phyloP scores from a whole-genome alignment of 1,140 invertebrate species.

The Bradynema listronoti region DNA sequence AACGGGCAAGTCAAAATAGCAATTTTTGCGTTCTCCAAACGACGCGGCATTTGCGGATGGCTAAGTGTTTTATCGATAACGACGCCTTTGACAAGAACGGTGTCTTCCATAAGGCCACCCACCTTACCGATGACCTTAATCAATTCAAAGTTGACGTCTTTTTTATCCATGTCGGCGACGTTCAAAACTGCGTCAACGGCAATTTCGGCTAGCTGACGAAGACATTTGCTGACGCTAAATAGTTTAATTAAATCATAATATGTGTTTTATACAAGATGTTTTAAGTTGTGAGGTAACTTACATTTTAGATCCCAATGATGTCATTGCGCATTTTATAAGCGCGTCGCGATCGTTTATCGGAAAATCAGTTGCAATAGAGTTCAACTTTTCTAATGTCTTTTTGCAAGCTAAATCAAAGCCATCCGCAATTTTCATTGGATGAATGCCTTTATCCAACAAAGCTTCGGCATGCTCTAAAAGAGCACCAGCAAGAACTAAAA shows the following conservation, averaged over 20 bases:
- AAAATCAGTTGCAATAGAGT: slow-evolving; percentile 80
- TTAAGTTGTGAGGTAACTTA: slow-evolving; percentile 58
- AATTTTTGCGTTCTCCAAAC: slow-evolving; percentile 45
- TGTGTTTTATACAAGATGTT: background rate
- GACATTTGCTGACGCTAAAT: slow-evolving; percentile 62
- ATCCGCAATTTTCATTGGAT: slow-evolving; percentile 96
- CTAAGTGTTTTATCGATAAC: slow-evolving; percentile 95
- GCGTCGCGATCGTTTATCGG: slow-evolving; percentile 80
- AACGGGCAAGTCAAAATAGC: slow-evolving; percentile 96
- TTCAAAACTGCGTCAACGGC: slow-evolving; percentile 90
- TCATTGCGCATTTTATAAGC: slow-evolving; percentile 89
- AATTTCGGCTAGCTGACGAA: slow-evolving; percentile 94
- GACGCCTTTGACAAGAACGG: slow-evolving; percentile 88
- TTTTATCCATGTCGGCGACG: slow-evolving; percentile 83
- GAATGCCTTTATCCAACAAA: slow-evolving; percentile 89
- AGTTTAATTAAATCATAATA: slow-evolving; percentile 6
- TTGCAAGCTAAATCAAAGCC: slow-evolving; percentile 95
- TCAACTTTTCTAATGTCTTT: slow-evolving; percentile 76
- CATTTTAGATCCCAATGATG: slow-evolving; percentile 98
- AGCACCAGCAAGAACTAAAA: slow-evolving; percentile 74
- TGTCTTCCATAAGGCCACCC: slow-evolving; percentile 92
- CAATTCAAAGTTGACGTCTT: slow-evolving; percentile 97
- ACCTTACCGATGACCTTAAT: slow-evolving; percentile 98
- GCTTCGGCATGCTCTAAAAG: slow-evolving; percentile 87
- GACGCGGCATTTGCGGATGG: slow-evolving; percentile 91